Evolutionary conservation across 1,140 invertebrate species (phyloP).

Genomic region (Leptinotarsa defecta): DNA sequence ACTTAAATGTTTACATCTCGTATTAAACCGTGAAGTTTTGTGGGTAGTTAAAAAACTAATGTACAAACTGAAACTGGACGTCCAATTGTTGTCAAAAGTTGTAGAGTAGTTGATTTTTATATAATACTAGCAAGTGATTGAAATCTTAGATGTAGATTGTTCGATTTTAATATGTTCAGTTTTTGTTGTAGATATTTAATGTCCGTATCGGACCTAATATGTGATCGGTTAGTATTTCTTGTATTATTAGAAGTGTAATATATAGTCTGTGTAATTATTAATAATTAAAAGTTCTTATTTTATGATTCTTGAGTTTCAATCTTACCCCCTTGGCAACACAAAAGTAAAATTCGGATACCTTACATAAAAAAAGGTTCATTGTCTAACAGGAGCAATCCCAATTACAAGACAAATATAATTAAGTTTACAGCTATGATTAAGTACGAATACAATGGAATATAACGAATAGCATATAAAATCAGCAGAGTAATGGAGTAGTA

Average conservation of each 20-base stretch:
- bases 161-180: conserved; percentile 35
- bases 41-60: conserved; percentile 24
- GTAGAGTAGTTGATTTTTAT: conserved; percentile 34
- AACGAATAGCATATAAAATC: too few relatives aligned
- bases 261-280: conserved; percentile 32
- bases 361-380: too few relatives aligned
- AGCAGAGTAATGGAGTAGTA: too few relatives aligned
- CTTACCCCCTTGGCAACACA: not conserved
- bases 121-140: conserved; percentile 31
- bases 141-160: conserved; percentile 30
- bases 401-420: too few relatives aligned
- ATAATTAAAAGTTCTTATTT: conserved; percentile 18
- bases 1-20: conserved; percentile 27
- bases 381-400: too few relatives aligned
- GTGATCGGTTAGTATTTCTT: conserved; percentile 46
- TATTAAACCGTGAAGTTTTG: conserved; percentile 21
- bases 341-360: too few relatives aligned
- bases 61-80: conserved; percentile 33
- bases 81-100: conserved; percentile 34
- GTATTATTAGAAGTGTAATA: conserved; percentile 44
- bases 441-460: too few relatives aligned
- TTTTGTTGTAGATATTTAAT: conserved; percentile 45
- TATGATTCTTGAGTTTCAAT: not conserved
- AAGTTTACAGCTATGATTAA: too few relatives aligned
- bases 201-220: conserved; percentile 47